Evolutionary conservation across 2,113 vertebrate genomes (phyloP).

Genomic region (Macroglossus sobrinus): DNA sequence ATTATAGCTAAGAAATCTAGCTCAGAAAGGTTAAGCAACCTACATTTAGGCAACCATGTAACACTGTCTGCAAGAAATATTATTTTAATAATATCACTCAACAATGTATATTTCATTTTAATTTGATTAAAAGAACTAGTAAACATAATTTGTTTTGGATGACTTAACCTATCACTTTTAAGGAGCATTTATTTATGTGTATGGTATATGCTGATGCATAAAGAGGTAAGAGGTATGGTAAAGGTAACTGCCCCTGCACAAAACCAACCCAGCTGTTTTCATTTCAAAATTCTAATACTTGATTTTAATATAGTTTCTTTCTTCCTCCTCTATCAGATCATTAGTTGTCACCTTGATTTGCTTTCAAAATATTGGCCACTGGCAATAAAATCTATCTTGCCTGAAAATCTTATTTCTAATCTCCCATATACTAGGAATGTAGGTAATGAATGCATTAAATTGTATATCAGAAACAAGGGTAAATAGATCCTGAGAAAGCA

Average conservation of each 20-base stretch:
- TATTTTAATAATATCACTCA: conserved; percentile 29
- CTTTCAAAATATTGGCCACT: neutral
- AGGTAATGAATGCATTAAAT: neutral
- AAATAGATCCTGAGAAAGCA: neutral
- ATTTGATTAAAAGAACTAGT: conserved; percentile 13
- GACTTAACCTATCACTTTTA: neutral
- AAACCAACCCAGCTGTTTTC: neutral
- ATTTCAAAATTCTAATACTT: neutral
- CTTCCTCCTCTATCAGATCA: neutral
- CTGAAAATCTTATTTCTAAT: neutral
- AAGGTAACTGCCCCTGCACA: neutral
- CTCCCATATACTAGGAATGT: neutral
- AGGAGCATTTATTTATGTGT: neutral
- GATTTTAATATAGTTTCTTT: neutral
- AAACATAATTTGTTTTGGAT: conserved; percentile 22
- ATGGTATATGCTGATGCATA: neutral
- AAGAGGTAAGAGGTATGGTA: neutral
- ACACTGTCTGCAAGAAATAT: neutral
- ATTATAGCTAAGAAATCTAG: neutral
- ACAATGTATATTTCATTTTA: neutral
- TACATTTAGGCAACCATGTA: neutral
- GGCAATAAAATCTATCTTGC: neutral
- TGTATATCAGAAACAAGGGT: neutral
- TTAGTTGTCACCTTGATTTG: neutral
- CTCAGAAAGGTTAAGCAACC: neutral